phyloP scores from a whole-genome alignment of 2,113 vertebrate species.

The Aspiorhynchus laticeps region DNA sequence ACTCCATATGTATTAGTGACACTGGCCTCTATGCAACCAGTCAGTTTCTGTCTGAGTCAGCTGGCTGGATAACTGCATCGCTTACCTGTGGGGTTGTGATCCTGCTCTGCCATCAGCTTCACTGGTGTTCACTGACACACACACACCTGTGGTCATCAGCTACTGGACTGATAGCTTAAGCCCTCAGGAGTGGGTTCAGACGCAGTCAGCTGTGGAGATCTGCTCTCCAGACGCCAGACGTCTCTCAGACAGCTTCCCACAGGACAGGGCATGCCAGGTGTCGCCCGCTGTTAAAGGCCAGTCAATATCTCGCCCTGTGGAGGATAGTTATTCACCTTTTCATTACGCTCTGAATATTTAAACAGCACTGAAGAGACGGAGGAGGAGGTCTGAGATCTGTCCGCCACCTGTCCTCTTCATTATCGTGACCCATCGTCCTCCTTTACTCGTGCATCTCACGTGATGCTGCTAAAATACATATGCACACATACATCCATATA shows the following conservation, averaged over 20 bases:
- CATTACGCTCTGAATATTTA: constrained; percentile 79
- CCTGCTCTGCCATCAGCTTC: not conserved
- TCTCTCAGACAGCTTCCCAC: constrained; percentile 3
- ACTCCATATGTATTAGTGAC: constrained; percentile 62
- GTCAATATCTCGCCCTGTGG: constrained; percentile 69
- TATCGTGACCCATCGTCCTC: not conserved
- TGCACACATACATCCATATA: not conserved
- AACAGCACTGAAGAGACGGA: constrained; percentile 65
- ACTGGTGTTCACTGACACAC: not conserved
- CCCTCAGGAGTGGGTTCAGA: constrained; percentile 50
- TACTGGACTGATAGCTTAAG: constrained; percentile 40
- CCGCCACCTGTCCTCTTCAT: constrained; percentile 36
- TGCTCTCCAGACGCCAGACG: not conserved
- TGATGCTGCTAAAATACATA: not conserved
- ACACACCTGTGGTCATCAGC: constrained; percentile 17
- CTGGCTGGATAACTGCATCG: not conserved
- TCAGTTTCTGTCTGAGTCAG: not conserved
- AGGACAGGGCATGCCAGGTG: constrained; percentile 37
- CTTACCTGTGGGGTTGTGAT: not conserved
- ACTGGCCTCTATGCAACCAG: not conserved
- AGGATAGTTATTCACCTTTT: constrained; percentile 69
- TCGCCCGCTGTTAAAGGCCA: constrained; percentile 59
- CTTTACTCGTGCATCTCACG: constrained; percentile 33
- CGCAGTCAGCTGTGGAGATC: constrained; percentile 67
- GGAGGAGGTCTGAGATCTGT: constrained; percentile 5